These are phyloP conservation scores for Planococcus citri DNA, from an alignment of 1,140 invertebrate genomes.

Conservation along the genomic window DNA sequence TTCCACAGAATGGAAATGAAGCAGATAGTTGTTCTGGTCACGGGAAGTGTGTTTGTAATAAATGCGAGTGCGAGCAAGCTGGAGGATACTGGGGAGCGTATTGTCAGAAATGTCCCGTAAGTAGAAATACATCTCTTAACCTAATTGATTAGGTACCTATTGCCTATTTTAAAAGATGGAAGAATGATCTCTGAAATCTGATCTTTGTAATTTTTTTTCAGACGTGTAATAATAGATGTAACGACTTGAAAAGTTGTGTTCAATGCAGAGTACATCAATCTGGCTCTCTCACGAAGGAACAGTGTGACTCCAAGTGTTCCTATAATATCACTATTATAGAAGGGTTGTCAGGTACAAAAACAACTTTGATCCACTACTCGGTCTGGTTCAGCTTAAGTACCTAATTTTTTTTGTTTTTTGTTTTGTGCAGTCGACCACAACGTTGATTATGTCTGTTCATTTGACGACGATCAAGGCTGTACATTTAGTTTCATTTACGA, in stretches of 20 bases:
- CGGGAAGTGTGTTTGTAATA: slow-evolving; percentile 78
- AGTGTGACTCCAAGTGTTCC: slow-evolving; percentile 36
- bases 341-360: slow-evolving; percentile 37
- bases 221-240: slow-evolving; percentile 76
- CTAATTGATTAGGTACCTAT: too few species aligned
- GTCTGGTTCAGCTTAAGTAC: not conserved
- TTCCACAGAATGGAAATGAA: slow-evolving; percentile 38
- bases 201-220: slow-evolving; percentile 30
- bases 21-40: slow-evolving; percentile 61
- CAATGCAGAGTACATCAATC: slow-evolving; percentile 77
- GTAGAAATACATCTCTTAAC: slow-evolving; percentile 25
- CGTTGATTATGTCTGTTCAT: slow-evolving; percentile 61
- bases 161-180: not conserved
- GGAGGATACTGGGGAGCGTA: slow-evolving; percentile 66
- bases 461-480: slow-evolving; percentile 74
- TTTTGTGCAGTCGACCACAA: slow-evolving; percentile 50
- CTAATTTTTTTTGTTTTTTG: slow-evolving; percentile 24
- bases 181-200: not conserved
- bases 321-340: slow-evolving; percentile 43
- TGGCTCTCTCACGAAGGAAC: slow-evolving; percentile 49
- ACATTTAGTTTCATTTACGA: slow-evolving; percentile 66
- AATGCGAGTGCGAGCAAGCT: slow-evolving; percentile 62
- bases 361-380: too few species aligned
- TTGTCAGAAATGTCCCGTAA: slow-evolving; percentile 83
- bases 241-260: slow-evolving; percentile 84